phyloP scores from a whole-genome alignment of 2,888 invertebrate genomes.

The Alloscopus bannaensis region DNA sequence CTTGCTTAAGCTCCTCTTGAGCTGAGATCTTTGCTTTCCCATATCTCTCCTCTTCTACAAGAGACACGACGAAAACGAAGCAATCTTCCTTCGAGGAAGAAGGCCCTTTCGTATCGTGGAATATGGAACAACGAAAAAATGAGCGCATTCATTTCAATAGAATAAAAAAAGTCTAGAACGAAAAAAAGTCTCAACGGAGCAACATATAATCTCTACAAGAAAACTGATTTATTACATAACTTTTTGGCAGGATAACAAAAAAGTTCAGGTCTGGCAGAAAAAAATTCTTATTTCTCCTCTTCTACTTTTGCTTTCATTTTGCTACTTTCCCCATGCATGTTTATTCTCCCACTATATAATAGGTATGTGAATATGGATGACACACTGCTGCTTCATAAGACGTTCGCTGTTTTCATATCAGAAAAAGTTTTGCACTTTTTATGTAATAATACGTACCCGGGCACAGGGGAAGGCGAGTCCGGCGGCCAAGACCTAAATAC shows the following conservation, averaged over 20 bases:
- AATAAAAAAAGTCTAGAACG: conserved; percentile 29
- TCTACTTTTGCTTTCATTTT: conserved; percentile 45
- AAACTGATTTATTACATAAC: conserved; percentile 65
- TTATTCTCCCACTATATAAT: conserved; percentile 31
- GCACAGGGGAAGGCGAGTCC: conserved; percentile 73
- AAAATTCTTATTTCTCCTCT: conserved; percentile 33
- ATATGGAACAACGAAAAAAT: conserved; percentile 41
- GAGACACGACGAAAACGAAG: too few relatives aligned
- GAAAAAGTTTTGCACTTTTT: conserved; percentile 28
- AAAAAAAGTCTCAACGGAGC: conserved; percentile 59
- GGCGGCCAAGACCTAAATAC: conserved; percentile 72
- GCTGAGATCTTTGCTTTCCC: too few relatives aligned
- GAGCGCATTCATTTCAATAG: conserved; percentile 54
- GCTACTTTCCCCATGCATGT: conserved; percentile 56
- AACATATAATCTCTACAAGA: conserved; percentile 63
- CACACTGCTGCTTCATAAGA: conserved; percentile 37
- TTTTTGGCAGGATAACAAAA: conserved; percentile 65
- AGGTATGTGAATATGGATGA: conserved; percentile 45
- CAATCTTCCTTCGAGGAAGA: too few relatives aligned
- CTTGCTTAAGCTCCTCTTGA: too few relatives aligned
- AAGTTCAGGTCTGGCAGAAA: conserved; percentile 58
- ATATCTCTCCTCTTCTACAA: too few relatives aligned
- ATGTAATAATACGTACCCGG: conserved; percentile 63
- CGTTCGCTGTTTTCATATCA: too few relatives aligned
- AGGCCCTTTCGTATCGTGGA: conserved; percentile 10